Percentiles rank a stretch among this genome's conserved stretches.
Evolutionary conservation across 1,140 invertebrate genomes (phyloP).

Genomic region (Bathynomus jamesi): DNA sequence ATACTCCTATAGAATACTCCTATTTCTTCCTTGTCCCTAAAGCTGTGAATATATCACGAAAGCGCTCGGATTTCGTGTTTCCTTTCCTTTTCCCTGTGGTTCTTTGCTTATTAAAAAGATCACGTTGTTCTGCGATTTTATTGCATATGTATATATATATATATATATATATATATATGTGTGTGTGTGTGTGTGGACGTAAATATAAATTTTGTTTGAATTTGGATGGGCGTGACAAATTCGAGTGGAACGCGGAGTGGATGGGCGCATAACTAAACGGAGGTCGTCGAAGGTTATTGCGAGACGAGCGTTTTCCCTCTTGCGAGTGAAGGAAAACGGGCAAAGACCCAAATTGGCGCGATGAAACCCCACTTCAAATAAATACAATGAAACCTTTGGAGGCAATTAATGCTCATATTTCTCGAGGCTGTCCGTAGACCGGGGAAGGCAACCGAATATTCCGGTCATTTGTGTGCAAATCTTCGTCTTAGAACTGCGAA

Average conservation of each 20-base stretch:
- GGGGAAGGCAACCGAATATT: not conserved
- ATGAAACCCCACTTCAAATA: not conserved
- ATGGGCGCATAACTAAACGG: not conserved
- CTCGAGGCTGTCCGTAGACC: not conserved
- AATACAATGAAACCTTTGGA: not conserved
- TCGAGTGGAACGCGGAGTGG: not conserved
- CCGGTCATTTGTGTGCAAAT: slow-evolving; percentile 1
- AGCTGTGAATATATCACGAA: too few relatives aligned
- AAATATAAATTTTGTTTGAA: not conserved
- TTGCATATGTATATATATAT: too few relatives aligned
- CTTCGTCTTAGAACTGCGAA: not conserved
- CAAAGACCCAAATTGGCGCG: not conserved
- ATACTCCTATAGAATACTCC: too few relatives aligned
- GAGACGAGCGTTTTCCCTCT: not conserved
- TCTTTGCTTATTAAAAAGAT: too few relatives aligned
- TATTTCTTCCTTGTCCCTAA: too few relatives aligned
- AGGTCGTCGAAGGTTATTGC: not conserved
- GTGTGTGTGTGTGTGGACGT: not conserved
- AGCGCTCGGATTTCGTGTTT: too few relatives aligned
- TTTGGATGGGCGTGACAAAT: not conserved
- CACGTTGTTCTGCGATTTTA: too few relatives aligned
- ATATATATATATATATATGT: not conserved
- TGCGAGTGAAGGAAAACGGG: not conserved
- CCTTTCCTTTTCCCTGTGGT: too few relatives aligned
- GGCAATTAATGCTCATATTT: not conserved